phyloP scores from a whole-genome alignment of 2,888 invertebrate species.

The Oegoconia quadripuncta region DNA sequence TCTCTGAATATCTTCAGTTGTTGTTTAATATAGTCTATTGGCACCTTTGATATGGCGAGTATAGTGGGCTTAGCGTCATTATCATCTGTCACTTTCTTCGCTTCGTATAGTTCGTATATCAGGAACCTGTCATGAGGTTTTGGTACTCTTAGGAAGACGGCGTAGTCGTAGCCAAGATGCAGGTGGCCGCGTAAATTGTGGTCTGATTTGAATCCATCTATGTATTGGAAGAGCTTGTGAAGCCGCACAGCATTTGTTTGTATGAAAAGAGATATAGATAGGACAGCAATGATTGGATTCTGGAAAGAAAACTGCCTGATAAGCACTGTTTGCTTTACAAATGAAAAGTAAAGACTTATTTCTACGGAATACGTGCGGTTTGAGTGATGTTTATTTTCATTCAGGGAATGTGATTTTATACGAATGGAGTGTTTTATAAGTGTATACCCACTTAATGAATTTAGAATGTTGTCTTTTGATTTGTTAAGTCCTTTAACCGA shows the following conservation, averaged over 20 bases:
- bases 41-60: conserved; percentile 57
- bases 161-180: conserved; percentile 60
- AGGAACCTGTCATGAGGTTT: conserved; percentile 51
- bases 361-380: background rate
- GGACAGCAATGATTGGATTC: conserved; percentile 23
- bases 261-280: conserved; percentile 24
- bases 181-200: conserved; percentile 51
- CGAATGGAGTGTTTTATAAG: too few relatives aligned
- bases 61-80: conserved; percentile 43
- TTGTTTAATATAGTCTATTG: conserved; percentile 53
- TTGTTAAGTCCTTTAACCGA: too few relatives aligned
- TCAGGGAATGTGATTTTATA: too few relatives aligned
- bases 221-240: conserved; percentile 53
- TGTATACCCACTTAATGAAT: too few relatives aligned
- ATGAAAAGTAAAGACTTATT: conserved; percentile 7
- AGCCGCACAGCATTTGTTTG: conserved; percentile 43
- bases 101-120: conserved; percentile 59
- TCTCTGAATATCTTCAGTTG: conserved; percentile 46
- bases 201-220: conserved; percentile 58
- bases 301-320: conserved; percentile 27
- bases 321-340: conserved; percentile 8
- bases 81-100: conserved; percentile 41
- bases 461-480: too few relatives aligned
- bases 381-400: too few relatives aligned
- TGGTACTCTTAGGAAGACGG: conserved; percentile 50